A percentile compares a stretch with the other conserved stretches of the same genome.
These are phyloP conservation scores for Myathropa florea DNA, from an alignment of 2,888 invertebrate species.

Conservation along the genomic window DNA sequence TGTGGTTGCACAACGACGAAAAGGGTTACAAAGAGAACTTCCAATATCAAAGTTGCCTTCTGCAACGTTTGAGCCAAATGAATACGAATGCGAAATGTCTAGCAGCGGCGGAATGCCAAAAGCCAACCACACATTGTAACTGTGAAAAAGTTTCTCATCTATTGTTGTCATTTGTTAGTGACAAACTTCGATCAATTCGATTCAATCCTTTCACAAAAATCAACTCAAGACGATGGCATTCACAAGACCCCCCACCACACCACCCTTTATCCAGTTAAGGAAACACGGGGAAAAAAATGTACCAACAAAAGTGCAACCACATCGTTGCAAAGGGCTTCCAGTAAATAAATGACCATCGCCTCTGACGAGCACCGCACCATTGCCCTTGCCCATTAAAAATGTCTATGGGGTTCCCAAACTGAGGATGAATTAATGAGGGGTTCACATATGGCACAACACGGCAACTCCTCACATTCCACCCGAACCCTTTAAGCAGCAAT, in stretches of 20 bases:
- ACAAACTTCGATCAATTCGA: neutral
- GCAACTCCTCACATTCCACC: neutral
- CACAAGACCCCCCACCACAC: too few species aligned
- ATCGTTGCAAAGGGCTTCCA: neutral
- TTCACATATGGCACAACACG: slow-evolving; percentile 18
- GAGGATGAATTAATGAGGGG: slow-evolving; percentile 23
- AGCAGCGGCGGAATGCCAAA: neutral
- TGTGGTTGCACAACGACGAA: neutral
- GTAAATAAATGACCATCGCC: neutral
- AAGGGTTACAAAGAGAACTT: neutral
- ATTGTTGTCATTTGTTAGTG: neutral
- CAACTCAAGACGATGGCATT: neutral
- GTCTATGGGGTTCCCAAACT: neutral
- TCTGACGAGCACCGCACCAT: too few species aligned
- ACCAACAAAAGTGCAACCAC: neutral
- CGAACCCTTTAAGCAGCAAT: neutral
- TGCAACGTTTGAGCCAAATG: neutral
- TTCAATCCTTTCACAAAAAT: neutral
- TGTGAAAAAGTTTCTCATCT: neutral
- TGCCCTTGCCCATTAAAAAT: neutral
- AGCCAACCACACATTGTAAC: neutral
- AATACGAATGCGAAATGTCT: neutral
- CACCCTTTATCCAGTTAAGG: too few species aligned
- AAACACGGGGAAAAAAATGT: neutral
- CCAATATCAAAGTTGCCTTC: neutral